Evolutionary conservation across 1,140 invertebrate species (phyloP).

Genomic region (Chironomus striatipennis): DNA sequence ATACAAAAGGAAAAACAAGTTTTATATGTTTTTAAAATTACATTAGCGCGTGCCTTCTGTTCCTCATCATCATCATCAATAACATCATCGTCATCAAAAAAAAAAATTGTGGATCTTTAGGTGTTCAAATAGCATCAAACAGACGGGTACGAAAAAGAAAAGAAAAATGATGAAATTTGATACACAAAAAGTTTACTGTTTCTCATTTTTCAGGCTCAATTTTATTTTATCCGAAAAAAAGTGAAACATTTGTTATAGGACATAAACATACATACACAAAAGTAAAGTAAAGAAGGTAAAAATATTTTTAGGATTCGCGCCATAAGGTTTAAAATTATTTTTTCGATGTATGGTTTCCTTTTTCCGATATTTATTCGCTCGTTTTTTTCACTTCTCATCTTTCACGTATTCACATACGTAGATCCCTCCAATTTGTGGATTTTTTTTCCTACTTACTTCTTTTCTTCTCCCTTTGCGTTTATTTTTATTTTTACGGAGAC

Average conservation of each 20-base stretch:
- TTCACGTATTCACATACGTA: conserved; percentile 16
- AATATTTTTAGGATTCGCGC: not conserved
- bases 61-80: not conserved
- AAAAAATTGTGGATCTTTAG: not conserved
- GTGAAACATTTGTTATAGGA: not conserved
- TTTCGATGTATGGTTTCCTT: conserved; percentile 12
- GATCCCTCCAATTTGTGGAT: conserved; percentile 11
- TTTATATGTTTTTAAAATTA: not conserved
- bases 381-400: conserved; percentile 21
- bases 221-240: not conserved
- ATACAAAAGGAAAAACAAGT: not conserved
- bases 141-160: not conserved
- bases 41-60: conserved; percentile 22
- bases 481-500: not conserved
- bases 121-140: conserved; percentile 21
- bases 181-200: not conserved
- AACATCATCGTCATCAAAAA: not conserved
- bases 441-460: not conserved
- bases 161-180: not conserved
- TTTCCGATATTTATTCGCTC: conserved; percentile 15
- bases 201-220: conserved; percentile 13
- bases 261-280: too few relatives aligned
- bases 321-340: conserved; percentile 9
- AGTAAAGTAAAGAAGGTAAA: not conserved
- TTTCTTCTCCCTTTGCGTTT: too few relatives aligned